Evolutionary conservation across 2,797 vertebrate genomes (phyloP), one percentile per base, ranked within the genome.

Genomic region (Pyrrhura leucotis): DNA sequence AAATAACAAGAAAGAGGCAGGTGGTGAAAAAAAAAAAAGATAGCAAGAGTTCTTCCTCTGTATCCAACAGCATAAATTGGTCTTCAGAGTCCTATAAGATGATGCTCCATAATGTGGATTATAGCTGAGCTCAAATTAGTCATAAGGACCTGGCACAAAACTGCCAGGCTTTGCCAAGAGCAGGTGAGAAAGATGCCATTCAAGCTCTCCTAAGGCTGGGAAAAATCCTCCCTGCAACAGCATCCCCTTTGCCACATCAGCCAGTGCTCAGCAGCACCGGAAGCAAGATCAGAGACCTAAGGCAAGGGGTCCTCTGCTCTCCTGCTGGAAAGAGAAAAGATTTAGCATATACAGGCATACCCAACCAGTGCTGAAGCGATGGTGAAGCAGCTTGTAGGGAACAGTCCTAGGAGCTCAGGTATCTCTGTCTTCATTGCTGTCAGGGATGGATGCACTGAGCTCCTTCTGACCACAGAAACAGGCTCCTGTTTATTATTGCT

Each of bases 281-380:
- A 78, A 72, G 26, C 40, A 68, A 69, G 33, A 65, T 48, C 19
- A 75, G 45, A 56, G 25, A 74, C 16, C 35, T 13, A 14, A 63
- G 31, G 80, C 47, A 42, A 71, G 9, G 4, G 22, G 7, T 29
- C 28, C 37, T 48, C 19, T 61, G 31, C 33, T 44, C 31, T 65
- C 50, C 53, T 68, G 5, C 5, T 62, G 39, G 14, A 21, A 42
- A 7, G 12, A 45, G 37, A 6, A 45, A 42, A 66, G 7, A 7
- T 5, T n/a, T 37, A 10, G 7, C 33, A 35, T 0, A 0, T 37
- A 35, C 9, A 29, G n/a, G 25, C 2, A 7, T 19, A 37, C 16
- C 18, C 15, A 8, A 69, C 26, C 42, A 71, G 42, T 6, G 9
- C 18, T 25, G 5, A 39, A 53, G 23, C 6, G 25, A 44, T 0